Conservation (phyloP, 2,888 invertebrate genomes). For the Idaea biselata region DNA sequence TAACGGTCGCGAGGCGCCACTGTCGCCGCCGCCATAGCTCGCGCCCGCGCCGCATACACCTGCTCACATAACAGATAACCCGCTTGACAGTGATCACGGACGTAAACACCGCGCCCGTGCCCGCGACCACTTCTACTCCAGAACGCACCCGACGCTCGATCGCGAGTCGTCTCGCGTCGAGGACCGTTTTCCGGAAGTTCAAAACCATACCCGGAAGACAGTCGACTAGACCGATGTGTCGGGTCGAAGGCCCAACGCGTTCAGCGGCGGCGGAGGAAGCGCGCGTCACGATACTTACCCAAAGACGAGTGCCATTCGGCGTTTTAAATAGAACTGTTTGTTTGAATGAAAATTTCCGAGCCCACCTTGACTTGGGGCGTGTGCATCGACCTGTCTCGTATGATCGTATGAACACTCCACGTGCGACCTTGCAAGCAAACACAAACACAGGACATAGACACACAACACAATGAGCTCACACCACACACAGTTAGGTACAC, state of each 20-base stretch:
- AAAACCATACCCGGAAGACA: constrained; percentile 59
- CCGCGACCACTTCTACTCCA: constrained; percentile 14
- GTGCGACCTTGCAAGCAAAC: constrained; percentile 72
- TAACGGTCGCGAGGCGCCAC: constrained; percentile 51
- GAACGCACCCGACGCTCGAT: constrained; percentile 19
- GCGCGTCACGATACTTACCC: constrained; percentile 61
- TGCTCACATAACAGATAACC: constrained; percentile 75
- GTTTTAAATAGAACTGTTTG: constrained; percentile 72
- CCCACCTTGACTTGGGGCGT: constrained; percentile 72
- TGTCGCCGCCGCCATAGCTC: constrained; percentile 32
- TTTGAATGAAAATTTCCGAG: constrained; percentile 74
- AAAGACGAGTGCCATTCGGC: constrained; percentile 56
- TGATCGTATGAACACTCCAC: constrained; percentile 49
- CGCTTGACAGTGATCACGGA: constrained; percentile 73
- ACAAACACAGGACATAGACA: constrained; percentile 51
- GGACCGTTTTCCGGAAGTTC: constrained; percentile 52
- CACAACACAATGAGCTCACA: constrained; percentile 47
- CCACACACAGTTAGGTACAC: constrained; percentile 56
- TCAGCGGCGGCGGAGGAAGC: constrained; percentile 47
- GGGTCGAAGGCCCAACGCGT: constrained; percentile 3
- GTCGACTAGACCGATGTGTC: constrained; percentile 20
- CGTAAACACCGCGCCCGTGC: constrained; percentile 59
- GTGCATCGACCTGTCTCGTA: constrained; percentile 73
- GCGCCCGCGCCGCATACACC: constrained; percentile 58
- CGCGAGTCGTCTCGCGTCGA: constrained; percentile 34